Percentiles rank a stretch among this genome's conserved stretches.
phyloP scores from a whole-genome alignment of 1,140 invertebrate species.

The Drosophila kikkawai region DNA sequence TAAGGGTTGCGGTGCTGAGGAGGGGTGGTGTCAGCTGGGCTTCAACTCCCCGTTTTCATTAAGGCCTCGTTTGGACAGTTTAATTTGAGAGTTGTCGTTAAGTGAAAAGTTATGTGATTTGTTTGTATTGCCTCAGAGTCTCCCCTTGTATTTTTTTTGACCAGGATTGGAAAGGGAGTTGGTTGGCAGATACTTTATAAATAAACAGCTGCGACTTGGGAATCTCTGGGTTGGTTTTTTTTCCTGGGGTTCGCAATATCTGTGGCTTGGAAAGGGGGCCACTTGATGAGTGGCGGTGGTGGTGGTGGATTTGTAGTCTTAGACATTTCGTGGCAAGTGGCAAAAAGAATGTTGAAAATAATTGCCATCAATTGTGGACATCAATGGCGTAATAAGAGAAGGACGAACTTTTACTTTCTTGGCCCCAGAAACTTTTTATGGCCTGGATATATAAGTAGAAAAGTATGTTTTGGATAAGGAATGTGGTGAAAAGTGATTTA shows the following conservation, averaged over 20 bases:
- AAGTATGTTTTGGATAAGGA: slow-evolving; percentile 9
- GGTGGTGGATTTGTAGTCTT: slow-evolving; percentile 26
- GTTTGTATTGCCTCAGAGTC: slow-evolving; percentile 30
- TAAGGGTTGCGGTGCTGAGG: slow-evolving; percentile 4
- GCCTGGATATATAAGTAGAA: slow-evolving; percentile 1
- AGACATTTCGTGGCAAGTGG: slow-evolving; percentile 39
- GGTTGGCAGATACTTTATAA: slow-evolving; percentile 45
- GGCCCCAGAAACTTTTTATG: slow-evolving; percentile 1
- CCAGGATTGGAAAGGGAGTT: slow-evolving; percentile 42
- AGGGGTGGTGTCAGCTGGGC: slow-evolving; percentile 29
- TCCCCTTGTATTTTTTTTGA: slow-evolving; percentile 18
- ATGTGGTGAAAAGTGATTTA: neutral
- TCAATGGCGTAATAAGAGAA: slow-evolving; percentile 24
- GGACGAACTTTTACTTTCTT: slow-evolving; percentile 1
- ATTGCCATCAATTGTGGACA: slow-evolving; percentile 40
- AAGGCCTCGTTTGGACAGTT: slow-evolving; percentile 65
- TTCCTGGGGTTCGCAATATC: slow-evolving; percentile 10
- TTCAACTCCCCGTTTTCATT: slow-evolving; percentile 33
- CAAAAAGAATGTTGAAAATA: slow-evolving; percentile 35
- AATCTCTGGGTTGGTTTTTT: slow-evolving; percentile 22
- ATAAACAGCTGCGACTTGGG: slow-evolving; percentile 43
- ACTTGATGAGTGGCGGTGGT: slow-evolving; percentile 40
- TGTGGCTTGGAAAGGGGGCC: slow-evolving; percentile 19
- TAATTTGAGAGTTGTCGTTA: slow-evolving; percentile 78
- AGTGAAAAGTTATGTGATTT: slow-evolving; percentile 82